Base-by-base conservation (phyloP, 2,888 invertebrate genomes). In the Trichogramma dendrolimi region DNA sequence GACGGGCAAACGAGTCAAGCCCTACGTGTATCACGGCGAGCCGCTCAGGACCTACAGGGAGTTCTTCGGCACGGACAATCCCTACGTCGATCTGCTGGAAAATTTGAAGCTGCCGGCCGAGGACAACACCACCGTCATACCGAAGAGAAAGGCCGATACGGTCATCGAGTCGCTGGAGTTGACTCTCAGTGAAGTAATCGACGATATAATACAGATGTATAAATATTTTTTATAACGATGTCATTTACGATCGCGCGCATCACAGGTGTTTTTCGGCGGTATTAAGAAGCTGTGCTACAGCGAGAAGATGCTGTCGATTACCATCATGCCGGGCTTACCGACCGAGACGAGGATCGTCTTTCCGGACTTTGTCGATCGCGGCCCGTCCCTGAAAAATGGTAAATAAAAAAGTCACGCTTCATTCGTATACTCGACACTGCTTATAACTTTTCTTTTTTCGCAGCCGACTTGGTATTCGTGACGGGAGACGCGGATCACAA, bases 51-150 rank as follows among this genome's bases (percentile, higher is more conserved):
- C 91, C 0, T 92, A 87, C 74, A 85, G 86, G 85, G 87, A 91
- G 42, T 93, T 93, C 78, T 94, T 94, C 76, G 92, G 92, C 39
- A 89, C 90, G 0, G 81, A 83, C 51, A 94, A 91, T 71, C 94
- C 94, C 1, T 94, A 90, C 79, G 88, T 88, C 0, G 89, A 91
- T 77, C 76, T 92, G 4, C 79, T 91, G 41, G 87, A 90, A 72
- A 84, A 85, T 67, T 81, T 87, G 44, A 82, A 83, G 63, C 84
- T 87, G 63, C 86, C 88, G 6, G 83, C 84, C 0, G 27, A 27
- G 27, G 27, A 27, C 0, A 27, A 27, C 27, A 27, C 27, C 27
- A 27, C 27, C 27, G 27, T 27, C 2, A 27, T 27, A 27, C 84
- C 85, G 0, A 86, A 85, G 64, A 85, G 84, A 67, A 91, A 87